A percentile compares a stretch with the other conserved stretches of the same genome.
These are phyloP conservation scores for Monomorium pharaonis DNA, from an alignment of 1,140 invertebrate genomes.

Conservation along the genomic window DNA sequence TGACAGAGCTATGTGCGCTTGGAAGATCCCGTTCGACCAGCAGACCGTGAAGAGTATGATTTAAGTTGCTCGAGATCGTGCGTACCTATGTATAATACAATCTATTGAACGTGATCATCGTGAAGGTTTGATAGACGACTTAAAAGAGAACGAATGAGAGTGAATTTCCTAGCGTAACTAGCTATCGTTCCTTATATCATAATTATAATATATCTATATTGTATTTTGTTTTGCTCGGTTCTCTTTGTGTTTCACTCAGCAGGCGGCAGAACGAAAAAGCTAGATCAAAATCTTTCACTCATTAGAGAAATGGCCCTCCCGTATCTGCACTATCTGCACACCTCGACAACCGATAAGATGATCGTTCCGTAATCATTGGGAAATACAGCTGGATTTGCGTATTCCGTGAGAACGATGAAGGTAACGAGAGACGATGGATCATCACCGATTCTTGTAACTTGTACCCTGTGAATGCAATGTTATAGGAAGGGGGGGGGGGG, in stretches of 20 bases:
- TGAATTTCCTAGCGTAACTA: conserved; percentile 3
- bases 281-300: not conserved
- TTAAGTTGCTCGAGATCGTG: not conserved
- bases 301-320: conserved; percentile 1
- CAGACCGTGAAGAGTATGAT: not conserved
- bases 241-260: conserved; percentile 35
- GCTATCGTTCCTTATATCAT: conserved; percentile 20
- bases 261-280: conserved; percentile 29
- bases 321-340: not conserved
- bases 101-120: not conserved
- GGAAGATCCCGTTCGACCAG: not conserved
- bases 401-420: not conserved
- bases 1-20: not conserved
- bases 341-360: not conserved
- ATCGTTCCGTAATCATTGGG: not conserved
- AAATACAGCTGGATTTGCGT: not conserved
- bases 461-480: not conserved
- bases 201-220: conserved; percentile 24
- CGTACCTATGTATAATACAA: not conserved
- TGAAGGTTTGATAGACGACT: not conserved
- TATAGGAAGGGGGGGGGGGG: not conserved
- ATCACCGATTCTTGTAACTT: not conserved
- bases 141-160: not conserved
- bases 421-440: conserved; percentile 9
- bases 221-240: conserved; percentile 19